Percentiles rank a stretch among this genome's conserved stretches.
These are phyloP conservation scores for Ladona fulva DNA, from an alignment of 1,140 invertebrate genomes.

Conservation along the genomic window DNA sequence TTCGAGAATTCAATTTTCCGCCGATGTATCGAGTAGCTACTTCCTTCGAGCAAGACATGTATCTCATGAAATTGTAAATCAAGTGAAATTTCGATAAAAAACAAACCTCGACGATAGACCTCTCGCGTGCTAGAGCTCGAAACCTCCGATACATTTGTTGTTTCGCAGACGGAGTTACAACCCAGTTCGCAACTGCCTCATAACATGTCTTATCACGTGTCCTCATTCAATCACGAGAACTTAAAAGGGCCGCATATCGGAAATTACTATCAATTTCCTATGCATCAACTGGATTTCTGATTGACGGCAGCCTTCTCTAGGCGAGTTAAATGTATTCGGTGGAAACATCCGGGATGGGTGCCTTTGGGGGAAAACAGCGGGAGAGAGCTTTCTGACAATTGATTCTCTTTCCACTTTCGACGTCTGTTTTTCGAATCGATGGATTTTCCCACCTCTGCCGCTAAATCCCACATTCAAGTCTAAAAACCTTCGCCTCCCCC, in stretches of 20 bases:
- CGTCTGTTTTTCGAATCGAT: neutral
- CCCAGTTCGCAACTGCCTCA: too few species aligned
- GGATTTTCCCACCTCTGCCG: neutral
- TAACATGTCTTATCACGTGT: neutral
- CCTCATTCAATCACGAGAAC: neutral
- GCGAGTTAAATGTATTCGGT: neutral
- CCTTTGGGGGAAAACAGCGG: neutral
- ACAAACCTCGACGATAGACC: too few species aligned
- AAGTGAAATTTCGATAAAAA: too few species aligned
- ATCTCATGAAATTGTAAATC: too few species aligned
- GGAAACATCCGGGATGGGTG: neutral
- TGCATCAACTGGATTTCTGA: neutral
- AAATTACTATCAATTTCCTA: slow-evolving; percentile 1
- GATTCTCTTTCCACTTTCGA: slow-evolving; percentile 1
- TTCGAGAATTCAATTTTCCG: too few species aligned
- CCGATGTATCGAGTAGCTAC: too few species aligned
- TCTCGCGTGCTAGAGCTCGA: too few species aligned
- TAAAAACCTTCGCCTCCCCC: neutral
- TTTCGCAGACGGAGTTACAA: too few species aligned
- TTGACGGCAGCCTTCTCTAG: neutral
- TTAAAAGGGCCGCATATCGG: neutral
- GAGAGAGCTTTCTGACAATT: neutral
- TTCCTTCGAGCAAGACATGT: too few species aligned
- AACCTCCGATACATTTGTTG: too few species aligned
- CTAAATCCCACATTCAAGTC: neutral